Conservation (phyloP, 2,888 invertebrate genomes). For the Plagodis pulveraria region DNA sequence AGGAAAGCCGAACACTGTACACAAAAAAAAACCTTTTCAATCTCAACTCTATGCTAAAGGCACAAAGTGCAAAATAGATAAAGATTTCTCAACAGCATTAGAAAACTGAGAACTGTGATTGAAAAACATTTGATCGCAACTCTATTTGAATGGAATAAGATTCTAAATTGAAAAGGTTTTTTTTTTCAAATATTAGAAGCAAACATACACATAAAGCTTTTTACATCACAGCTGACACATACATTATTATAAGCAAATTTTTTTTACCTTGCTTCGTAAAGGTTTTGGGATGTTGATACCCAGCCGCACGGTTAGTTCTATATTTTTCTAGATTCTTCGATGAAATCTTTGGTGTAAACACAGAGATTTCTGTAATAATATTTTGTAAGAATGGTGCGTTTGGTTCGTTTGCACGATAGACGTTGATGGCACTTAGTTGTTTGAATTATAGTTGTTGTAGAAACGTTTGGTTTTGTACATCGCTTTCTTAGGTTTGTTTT, state of each 20-base stretch:
- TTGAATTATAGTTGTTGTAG: too few relatives aligned
- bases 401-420: too few relatives aligned
- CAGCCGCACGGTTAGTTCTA: background rate
- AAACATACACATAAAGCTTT: constrained; percentile 54
- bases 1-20: constrained; percentile 18
- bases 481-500: too few relatives aligned
- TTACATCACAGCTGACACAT: constrained; percentile 59
- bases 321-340: too few relatives aligned
- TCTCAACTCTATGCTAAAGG: constrained; percentile 11
- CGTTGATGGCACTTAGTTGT: too few relatives aligned
- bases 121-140: constrained; percentile 15
- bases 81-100: too few relatives aligned
- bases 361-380: too few relatives aligned
- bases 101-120: constrained; percentile 16
- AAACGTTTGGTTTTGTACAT: too few relatives aligned
- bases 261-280: constrained; percentile 69
- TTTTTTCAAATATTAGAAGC: constrained; percentile 32
- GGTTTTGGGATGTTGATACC: constrained; percentile 37
- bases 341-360: too few relatives aligned
- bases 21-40: constrained; percentile 14
- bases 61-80: too few relatives aligned
- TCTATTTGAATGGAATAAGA: constrained; percentile 1
- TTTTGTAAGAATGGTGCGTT: too few relatives aligned
- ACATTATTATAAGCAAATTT: constrained; percentile 48
- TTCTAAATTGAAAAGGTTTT: constrained; percentile 7